phyloP scores from a whole-genome alignment of 2,888 invertebrate species.

The Argyresthia albistria region DNA sequence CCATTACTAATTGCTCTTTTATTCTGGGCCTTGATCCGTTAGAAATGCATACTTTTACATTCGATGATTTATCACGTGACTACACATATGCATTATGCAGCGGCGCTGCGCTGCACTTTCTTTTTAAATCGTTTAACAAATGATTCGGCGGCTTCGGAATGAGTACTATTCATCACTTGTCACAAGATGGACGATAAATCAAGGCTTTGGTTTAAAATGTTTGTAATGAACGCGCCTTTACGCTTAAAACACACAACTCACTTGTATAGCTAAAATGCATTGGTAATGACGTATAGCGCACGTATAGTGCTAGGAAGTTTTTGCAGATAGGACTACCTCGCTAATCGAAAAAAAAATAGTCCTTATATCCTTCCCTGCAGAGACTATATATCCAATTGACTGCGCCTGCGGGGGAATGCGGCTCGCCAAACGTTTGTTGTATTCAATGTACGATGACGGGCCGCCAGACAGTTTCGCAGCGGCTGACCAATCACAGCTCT shows the following conservation, averaged over 20 bases:
- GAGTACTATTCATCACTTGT: conserved; percentile 38
- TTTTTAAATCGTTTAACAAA: conserved; percentile 41
- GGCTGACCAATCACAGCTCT: too few relatives aligned
- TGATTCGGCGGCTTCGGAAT: conserved; percentile 32
- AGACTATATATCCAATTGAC: too few relatives aligned
- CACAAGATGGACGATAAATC: conserved; percentile 48
- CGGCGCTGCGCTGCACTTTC: conserved; percentile 40
- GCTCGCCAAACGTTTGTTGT: too few relatives aligned
- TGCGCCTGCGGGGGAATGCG: too few relatives aligned
- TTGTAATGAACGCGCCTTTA: background rate
- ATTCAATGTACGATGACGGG: too few relatives aligned
- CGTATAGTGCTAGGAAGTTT: background rate
- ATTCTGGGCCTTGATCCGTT: background rate
- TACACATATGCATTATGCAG: conserved; percentile 24
- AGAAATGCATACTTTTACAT: conserved; percentile 2
- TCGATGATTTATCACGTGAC: background rate
- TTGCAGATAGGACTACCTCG: too few relatives aligned
- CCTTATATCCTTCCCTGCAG: too few relatives aligned
- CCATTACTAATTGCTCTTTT: too few relatives aligned
- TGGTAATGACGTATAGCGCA: background rate
- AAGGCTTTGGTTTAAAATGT: conserved; percentile 30
- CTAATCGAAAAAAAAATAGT: too few relatives aligned
- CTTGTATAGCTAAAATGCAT: too few relatives aligned
- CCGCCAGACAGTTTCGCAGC: too few relatives aligned
- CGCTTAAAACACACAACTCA: conserved; percentile 2